Evolutionary conservation across 2,888 invertebrate genomes (phyloP).

Genomic region (Anaspis maculata): DNA sequence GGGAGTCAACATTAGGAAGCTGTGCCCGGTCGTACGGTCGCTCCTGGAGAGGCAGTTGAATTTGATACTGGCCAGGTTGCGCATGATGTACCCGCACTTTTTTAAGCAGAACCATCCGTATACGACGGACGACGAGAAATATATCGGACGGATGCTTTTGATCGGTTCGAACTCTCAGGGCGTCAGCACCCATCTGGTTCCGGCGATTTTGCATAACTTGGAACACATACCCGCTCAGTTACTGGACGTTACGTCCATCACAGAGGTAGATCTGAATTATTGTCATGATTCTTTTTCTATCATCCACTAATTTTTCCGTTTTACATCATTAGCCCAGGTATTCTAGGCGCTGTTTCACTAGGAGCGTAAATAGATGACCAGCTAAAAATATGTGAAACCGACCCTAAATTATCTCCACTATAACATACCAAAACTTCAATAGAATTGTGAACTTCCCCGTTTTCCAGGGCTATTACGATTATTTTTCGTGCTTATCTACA

Average conservation of each 20-base stretch:
- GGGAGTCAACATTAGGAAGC: slow-evolving; percentile 28
- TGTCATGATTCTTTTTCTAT: background rate
- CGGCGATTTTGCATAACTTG: slow-evolving; percentile 50
- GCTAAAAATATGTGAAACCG: too few relatives aligned
- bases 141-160: slow-evolving; percentile 34
- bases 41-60: slow-evolving; percentile 33
- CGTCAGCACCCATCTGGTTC: slow-evolving; percentile 53
- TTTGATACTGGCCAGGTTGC: slow-evolving; percentile 28
- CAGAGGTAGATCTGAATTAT: slow-evolving; percentile 12
- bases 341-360: slow-evolving; percentile 7
- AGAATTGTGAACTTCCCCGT: too few relatives aligned
- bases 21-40: slow-evolving; percentile 32
- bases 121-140: slow-evolving; percentile 29
- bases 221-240: slow-evolving; percentile 42
- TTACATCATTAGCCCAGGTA: too few relatives aligned
- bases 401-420: too few relatives aligned
- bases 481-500: too few relatives aligned
- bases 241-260: slow-evolving; percentile 9
- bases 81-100: slow-evolving; percentile 36
- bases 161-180: slow-evolving; percentile 39
- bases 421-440: too few relatives aligned
- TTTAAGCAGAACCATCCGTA: slow-evolving; percentile 30
- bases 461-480: too few relatives aligned
- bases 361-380: too few relatives aligned
- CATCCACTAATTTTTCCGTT: background rate